Percentiles rank a stretch among this genome's conserved stretches.
These are phyloP conservation scores for Mythimna ferrago DNA, from an alignment of 2,888 invertebrate genomes.

Conservation along the genomic window DNA sequence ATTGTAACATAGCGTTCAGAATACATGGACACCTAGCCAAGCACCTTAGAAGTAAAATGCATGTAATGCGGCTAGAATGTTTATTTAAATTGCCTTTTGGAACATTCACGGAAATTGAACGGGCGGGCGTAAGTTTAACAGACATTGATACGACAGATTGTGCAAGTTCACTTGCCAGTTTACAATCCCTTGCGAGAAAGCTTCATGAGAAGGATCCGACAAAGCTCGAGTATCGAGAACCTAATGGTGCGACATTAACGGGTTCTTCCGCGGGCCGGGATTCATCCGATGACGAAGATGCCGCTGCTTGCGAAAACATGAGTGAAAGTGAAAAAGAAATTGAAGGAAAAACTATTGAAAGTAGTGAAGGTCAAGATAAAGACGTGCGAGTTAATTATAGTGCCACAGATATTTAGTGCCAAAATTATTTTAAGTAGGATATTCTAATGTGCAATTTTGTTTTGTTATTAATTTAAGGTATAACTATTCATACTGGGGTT, in stretches of 20 bases:
- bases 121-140: constrained; percentile 96
- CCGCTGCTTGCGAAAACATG: constrained; percentile 75
- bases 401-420: constrained; percentile 92
- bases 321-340: constrained; percentile 87
- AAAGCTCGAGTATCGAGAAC: constrained; percentile 93
- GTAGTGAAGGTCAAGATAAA: constrained; percentile 83
- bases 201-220: constrained; percentile 95
- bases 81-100: constrained; percentile 98
- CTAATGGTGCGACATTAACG: constrained; percentile 77
- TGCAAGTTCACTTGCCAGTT: constrained; percentile 97
- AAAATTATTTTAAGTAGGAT: constrained; percentile 90
- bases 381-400: constrained; percentile 89
- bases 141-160: constrained; percentile 99
- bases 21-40: constrained; percentile 99
- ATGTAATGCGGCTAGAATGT: constrained; percentile 98
- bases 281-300: constrained; percentile 90
- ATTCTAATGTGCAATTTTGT: constrained; percentile 90
- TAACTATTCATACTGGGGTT: constrained; percentile 85
- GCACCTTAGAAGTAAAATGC: constrained; percentile 98
- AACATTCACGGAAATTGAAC: constrained; percentile 98
- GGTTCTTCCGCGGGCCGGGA: constrained; percentile 84
- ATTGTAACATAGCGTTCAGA: constrained; percentile 98
- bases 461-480: constrained; percentile 86
- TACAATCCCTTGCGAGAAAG: constrained; percentile 95
- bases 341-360: constrained; percentile 85